phyloP scores from a whole-genome alignment of 2,113 vertebrate species.

The Pedetes capensis region DNA sequence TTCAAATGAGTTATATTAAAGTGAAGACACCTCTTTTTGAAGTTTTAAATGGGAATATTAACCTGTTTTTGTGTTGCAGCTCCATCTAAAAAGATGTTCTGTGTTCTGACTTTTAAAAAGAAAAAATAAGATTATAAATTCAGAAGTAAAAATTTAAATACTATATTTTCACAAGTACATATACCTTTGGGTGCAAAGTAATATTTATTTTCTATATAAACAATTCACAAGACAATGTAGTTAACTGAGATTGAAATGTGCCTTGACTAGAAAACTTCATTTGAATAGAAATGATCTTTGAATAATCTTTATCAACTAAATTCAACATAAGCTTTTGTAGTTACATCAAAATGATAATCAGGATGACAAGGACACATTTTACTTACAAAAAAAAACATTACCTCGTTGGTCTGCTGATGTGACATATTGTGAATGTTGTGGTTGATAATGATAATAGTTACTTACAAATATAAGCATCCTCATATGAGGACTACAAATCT shows the following conservation, averaged over 20 bases:
- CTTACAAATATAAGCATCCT: neutral
- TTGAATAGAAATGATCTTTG: neutral
- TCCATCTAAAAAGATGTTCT: neutral
- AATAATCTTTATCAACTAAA: neutral
- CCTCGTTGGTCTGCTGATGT: neutral
- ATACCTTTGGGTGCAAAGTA: neutral
- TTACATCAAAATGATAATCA: neutral
- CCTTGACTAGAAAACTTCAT: neutral
- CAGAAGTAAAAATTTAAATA: neutral
- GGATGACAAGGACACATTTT: neutral
- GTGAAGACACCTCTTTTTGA: neutral
- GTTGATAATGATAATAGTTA: neutral
- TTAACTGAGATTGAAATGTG: neutral
- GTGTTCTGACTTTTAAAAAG: neutral
- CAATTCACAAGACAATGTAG: neutral
- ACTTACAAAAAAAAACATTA: neutral
- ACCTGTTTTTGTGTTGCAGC: neutral
- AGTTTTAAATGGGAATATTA: neutral
- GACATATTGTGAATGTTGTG: neutral
- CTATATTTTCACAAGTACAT: neutral
- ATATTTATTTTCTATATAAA: neutral
- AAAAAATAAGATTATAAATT: neutral
- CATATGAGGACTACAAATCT: fast-evolving
- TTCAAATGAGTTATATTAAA: constrained; percentile 72
- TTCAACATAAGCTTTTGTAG: neutral